A percentile compares a stretch with the other conserved stretches of the same genome.
These are phyloP conservation scores for Lordiphosa mommai DNA, from an alignment of 1,140 invertebrate species.

Conservation along the genomic window DNA sequence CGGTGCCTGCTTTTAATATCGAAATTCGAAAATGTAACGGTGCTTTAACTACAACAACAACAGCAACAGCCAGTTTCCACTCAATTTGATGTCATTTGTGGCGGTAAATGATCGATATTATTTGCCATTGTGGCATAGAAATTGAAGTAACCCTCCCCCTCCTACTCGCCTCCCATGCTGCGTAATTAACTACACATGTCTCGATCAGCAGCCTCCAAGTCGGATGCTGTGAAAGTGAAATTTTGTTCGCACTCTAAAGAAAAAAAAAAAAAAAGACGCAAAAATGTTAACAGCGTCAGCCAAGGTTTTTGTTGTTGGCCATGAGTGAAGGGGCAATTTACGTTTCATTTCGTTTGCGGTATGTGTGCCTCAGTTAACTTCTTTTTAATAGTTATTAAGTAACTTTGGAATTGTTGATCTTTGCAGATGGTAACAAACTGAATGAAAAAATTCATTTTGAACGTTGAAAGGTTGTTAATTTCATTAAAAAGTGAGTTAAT, in stretches of 20 bases:
- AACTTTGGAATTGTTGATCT: constrained; percentile 37
- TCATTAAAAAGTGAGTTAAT: too few relatives aligned
- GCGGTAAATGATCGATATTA: constrained; percentile 70
- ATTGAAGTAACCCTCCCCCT: constrained; percentile 26
- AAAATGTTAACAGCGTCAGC: constrained; percentile 47
- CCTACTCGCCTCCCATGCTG: not conserved
- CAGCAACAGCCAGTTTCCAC: constrained; percentile 31
- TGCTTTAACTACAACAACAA: constrained; percentile 21
- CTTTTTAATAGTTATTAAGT: constrained; percentile 66
- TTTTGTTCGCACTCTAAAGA: constrained; percentile 51
- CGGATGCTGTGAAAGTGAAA: constrained; percentile 74
- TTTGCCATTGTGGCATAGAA: constrained; percentile 74
- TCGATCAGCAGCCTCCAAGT: constrained; percentile 17
- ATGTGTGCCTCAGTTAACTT: constrained; percentile 46
- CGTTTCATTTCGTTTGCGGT: constrained; percentile 45
- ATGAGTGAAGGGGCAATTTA: constrained; percentile 66
- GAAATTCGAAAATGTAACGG: constrained; percentile 65
- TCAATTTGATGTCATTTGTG: constrained; percentile 45
- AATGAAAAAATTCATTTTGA: constrained; percentile 23
- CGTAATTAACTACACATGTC: constrained; percentile 73
- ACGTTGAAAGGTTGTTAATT: constrained; percentile 13
- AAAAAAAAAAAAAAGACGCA: constrained; percentile 39
- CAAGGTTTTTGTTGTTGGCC: constrained; percentile 44
- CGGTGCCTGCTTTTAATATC: constrained; percentile 22
- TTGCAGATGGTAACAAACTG: constrained; percentile 21